phyloP scores from a whole-genome alignment of 2,113 vertebrate species.

The Gulo gulo region DNA sequence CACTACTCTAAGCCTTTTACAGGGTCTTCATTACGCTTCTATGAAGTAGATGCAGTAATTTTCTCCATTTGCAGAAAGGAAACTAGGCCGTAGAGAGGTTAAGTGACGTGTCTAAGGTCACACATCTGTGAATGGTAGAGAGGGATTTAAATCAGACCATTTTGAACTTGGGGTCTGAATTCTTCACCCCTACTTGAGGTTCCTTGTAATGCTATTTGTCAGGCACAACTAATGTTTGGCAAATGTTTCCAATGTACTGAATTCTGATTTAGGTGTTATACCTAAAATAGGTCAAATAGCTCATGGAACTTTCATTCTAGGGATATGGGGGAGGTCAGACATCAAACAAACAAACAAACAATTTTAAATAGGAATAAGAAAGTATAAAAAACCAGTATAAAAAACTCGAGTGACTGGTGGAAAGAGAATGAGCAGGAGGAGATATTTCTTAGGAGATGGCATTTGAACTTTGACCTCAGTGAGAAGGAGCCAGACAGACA shows the following conservation, averaged over 20 bases:
- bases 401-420: background rate
- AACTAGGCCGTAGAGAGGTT: background rate
- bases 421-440: background rate
- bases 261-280: background rate
- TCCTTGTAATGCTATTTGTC: background rate
- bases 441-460: background rate
- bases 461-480: background rate
- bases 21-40: background rate
- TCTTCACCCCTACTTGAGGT: background rate
- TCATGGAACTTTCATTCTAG: background rate
- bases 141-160: background rate
- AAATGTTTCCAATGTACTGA: background rate
- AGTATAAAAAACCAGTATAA: background rate
- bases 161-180: background rate
- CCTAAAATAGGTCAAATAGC: background rate
- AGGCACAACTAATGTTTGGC: background rate
- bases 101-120: background rate
- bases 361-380: background rate
- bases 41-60: background rate
- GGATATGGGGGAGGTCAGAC: background rate
- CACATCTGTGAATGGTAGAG: background rate
- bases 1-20: background rate
- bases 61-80: background rate
- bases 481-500: background rate
- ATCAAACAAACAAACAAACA: background rate